Base-by-base conservation (phyloP, 2,888 invertebrate genomes). In the Drosophila anceps region DNA sequence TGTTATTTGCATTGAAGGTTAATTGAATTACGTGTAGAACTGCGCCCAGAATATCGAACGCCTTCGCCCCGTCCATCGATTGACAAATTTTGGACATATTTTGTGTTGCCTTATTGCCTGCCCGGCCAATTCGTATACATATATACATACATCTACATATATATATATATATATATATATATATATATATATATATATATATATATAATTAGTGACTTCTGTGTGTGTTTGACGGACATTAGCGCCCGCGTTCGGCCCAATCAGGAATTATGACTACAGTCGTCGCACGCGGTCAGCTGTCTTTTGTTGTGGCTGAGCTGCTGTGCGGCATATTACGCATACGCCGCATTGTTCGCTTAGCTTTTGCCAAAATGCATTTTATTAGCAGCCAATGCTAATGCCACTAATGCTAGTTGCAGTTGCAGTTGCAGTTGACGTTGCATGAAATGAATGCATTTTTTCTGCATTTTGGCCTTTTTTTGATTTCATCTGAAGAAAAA, bases 381-480 rank as follows among this genome's bases (percentile, higher is more conserved):
- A 48, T 70, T 55, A 60, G 60, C 60, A 53, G 9, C 29, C 27
- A 35, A 57, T 53, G n/a, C 18, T 39, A 35, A 10, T 9, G 9
- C 33, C n/a, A 31, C 24, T 39, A 29, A 9, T 9, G 39, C 39
- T 39, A 8, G 48, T 31, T 29, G 54, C 54, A 20, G 67, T 31
- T 29, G 54, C 54, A 20, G 67, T 68, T 69, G 53, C 81, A 81
- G 50, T 81, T 66, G 82, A 57, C 64, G 79, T 66, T 73, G 76
- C 87, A 67, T 87, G 79, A 86, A 89, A 88, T 84, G 79, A 69
- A 84, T 75, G 72, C 70, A 86, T 57, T 81, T 88, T 46, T 37
- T 27, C 27, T 8, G 18, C 27, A 48, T 43, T 48, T 37, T 18
- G 29, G n/a, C n/a, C n/a, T 37, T n/a, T 35, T n/a, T 44, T 44